A percentile compares a stretch with the other conserved stretches of the same genome.
Conservation (phyloP, 1,140 invertebrate species). For the Caenorhabditis remanei region DNA sequence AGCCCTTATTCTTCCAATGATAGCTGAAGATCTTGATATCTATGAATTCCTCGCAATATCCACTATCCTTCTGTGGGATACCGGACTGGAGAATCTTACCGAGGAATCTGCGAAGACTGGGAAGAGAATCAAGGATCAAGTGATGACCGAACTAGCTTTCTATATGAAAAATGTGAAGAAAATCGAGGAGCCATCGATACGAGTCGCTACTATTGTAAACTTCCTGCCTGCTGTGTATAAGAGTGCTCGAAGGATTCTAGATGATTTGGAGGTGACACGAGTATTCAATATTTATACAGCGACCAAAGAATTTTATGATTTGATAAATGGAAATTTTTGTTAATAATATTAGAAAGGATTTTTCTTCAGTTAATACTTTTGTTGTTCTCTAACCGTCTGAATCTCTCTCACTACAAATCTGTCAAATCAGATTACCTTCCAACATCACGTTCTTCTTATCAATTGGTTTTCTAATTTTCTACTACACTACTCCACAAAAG, state of each 20-base stretch:
- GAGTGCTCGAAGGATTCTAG: slow-evolving; percentile 19
- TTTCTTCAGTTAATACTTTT: background rate
- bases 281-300: slow-evolving; percentile 51
- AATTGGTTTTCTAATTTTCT: too few species aligned
- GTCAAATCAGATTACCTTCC: too few species aligned
- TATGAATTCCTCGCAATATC: background rate
- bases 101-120: slow-evolving; percentile 7
- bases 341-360: background rate
- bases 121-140: background rate
- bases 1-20: background rate
- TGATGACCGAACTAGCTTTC: slow-evolving; percentile 42
- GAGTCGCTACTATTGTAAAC: slow-evolving; percentile 26
- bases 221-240: slow-evolving; percentile 12
- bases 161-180: slow-evolving; percentile 52
- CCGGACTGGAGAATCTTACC: background rate
- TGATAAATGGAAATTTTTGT: slow-evolving; percentile 55
- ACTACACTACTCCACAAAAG: too few species aligned
- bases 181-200: background rate
- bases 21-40: background rate
- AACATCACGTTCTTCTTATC: too few species aligned
- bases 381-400: too few species aligned
- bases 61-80: background rate
- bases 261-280: slow-evolving; percentile 53
- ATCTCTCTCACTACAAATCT: too few species aligned
- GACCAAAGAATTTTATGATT: slow-evolving; percentile 50